Percentiles rank a stretch among this genome's conserved stretches.
These are phyloP conservation scores for Cebus imitator DNA, from an alignment of 2,113 vertebrate species.

Conservation along the genomic window DNA sequence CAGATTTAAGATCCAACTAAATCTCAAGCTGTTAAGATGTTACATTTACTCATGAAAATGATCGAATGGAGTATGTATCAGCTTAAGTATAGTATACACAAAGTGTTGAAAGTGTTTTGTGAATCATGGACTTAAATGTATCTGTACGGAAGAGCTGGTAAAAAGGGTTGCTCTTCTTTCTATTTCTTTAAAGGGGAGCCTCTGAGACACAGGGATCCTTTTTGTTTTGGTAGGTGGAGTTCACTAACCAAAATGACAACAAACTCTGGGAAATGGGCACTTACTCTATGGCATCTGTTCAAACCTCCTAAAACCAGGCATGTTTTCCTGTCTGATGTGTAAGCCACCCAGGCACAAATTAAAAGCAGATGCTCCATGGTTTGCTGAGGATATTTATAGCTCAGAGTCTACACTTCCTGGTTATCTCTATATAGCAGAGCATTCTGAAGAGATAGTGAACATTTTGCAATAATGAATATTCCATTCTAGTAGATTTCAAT, in stretches of 20 bases:
- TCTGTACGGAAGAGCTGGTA: neutral
- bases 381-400: slow-evolving; percentile 55
- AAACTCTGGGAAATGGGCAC: slow-evolving; percentile 32
- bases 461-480: slow-evolving; percentile 3
- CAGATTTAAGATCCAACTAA: neutral
- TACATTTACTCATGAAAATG: neutral
- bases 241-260: slow-evolving; percentile 65
- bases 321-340: slow-evolving; percentile 67
- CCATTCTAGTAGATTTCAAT: neutral
- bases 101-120: neutral
- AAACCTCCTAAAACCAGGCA: slow-evolving; percentile 52
- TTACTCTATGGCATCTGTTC: slow-evolving; percentile 59
- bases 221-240: slow-evolving; percentile 50
- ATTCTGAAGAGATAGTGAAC: neutral
- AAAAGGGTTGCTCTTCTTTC: neutral
- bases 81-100: neutral
- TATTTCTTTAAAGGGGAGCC: neutral
- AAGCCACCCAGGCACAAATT: slow-evolving; percentile 69
- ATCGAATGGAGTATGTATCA: neutral
- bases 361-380: slow-evolving; percentile 65
- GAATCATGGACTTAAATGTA: neutral
- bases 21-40: neutral
- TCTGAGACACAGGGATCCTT: neutral
- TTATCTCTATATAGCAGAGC: neutral
- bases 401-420: slow-evolving; percentile 30